Percentiles rank a stretch among this genome's conserved stretches.
phyloP scores from a whole-genome alignment of 2,888 invertebrate genomes.

The Lithodes maja region DNA sequence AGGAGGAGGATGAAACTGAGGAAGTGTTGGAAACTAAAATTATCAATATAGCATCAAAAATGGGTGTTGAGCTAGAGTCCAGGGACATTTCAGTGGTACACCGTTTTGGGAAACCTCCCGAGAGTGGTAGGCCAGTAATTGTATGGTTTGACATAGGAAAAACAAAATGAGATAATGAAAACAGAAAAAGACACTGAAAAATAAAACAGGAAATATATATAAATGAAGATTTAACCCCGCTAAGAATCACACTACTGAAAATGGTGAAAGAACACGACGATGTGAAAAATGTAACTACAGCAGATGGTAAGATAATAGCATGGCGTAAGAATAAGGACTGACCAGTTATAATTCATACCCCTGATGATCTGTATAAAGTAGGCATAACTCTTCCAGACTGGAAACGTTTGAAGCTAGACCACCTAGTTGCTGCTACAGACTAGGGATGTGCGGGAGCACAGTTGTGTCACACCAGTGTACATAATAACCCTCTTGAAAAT shows the following conservation, averaged over 20 bases:
- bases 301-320: background rate
- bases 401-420: no score
- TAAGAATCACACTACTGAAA: background rate
- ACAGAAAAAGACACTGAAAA: conserved; percentile 1
- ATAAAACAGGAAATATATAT: background rate
- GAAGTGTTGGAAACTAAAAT: background rate
- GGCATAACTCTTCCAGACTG: background rate
- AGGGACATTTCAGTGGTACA: background rate
- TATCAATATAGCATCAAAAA: background rate
- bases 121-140: conserved; percentile 17
- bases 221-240: background rate
- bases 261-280: background rate
- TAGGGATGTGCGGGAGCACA: conserved; percentile 9
- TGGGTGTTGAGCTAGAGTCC: background rate
- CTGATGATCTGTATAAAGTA: background rate
- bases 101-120: background rate
- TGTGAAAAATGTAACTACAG: background rate
- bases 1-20: background rate
- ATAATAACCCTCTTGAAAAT: no score
- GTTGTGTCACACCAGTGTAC: no score
- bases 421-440: background rate
- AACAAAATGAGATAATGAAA: conserved; percentile 12
- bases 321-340: background rate
- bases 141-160: conserved; percentile 22
- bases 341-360: background rate